Conservation (phyloP, 2,797 vertebrate species). For the Nyctalus aviator region DNA sequence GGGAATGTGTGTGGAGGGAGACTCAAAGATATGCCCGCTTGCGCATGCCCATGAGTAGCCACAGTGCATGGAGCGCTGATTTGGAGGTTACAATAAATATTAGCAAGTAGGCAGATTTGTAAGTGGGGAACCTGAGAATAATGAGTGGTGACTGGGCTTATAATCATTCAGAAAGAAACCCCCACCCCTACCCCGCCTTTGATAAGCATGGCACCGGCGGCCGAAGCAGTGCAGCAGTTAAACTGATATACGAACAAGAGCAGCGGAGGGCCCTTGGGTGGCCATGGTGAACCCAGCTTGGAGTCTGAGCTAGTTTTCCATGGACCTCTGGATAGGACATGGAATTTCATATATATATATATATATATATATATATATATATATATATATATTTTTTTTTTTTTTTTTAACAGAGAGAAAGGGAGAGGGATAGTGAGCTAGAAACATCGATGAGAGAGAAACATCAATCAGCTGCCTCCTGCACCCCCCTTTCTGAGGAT, state of each 20-base stretch:
- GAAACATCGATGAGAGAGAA: no score
- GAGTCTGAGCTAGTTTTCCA: not conserved
- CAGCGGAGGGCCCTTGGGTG: rapidly evolving
- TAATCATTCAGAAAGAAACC: not conserved
- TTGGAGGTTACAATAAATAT: not conserved
- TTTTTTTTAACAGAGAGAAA: no score
- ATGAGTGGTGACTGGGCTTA: not conserved
- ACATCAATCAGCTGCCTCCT: no score
- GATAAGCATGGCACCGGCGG: rapidly evolving
- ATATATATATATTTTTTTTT: no score
- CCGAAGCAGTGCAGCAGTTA: not conserved
- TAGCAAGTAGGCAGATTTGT: not conserved
- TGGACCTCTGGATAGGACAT: not conserved
- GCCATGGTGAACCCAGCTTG: no score
- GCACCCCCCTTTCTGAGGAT: no score
- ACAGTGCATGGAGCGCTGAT: not conserved
- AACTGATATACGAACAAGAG: not conserved
- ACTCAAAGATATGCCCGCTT: not conserved
- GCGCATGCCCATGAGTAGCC: rapidly evolving
- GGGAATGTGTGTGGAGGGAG: rapidly evolving
- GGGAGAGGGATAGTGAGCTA: no score
- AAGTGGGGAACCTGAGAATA: not conserved
- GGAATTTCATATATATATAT: not conserved
- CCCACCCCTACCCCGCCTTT: rapidly evolving
- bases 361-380: no score